Evolutionary conservation across 23 tunicate genomes (phyloP), one percentile per base, ranked within the genome.

Genomic region (Diplosoma virens): DNA sequence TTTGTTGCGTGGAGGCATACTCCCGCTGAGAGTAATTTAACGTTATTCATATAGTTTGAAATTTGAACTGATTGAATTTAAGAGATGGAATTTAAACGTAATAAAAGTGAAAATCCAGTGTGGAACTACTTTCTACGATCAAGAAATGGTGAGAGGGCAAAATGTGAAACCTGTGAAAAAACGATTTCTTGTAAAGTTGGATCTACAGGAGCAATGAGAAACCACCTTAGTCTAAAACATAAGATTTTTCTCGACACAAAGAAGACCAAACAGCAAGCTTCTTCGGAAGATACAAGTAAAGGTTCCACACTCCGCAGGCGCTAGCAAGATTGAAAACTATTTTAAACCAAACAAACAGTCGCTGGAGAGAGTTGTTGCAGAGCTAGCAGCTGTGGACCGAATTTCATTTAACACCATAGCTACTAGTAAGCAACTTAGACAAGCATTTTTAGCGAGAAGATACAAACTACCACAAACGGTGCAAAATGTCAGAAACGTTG

Each of bases 391-490:
- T 41, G 84, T 79, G 2, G 75, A 78, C 67, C 30, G 82, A 78
- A 78, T 78, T 61, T 78, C 82, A 34, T 78, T 78, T 33, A 47
- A 79, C 64, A 66, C 76, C 14, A 79, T 79, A 16, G 76, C 84
- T 79, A 66, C 84, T 31, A 79, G 84, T 33, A 79, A 79, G 63
- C 84, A 67, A 79, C 63, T 66, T 24, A 58, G 69, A 76, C 81
- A 76, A 76, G 81, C 83, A 66, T 79, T 79, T 79, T 35, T 48
- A 25, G 75, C 83, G 33, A 81, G 86, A 71, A 71, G 79, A 23
- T 81, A 81, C 86, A 81, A 81, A 20, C 69, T 81, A 54, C 86
- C 79, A 50, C 86, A 81, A 56, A 81, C 86, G 1, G 79, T 50
- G 68, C 79, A 53, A 71, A 71, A 71, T 81, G 86, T 81, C 56